These are phyloP conservation scores for Heterohyrax brucei DNA, from an alignment of 2,797 vertebrate genomes.

Conservation along the genomic window DNA sequence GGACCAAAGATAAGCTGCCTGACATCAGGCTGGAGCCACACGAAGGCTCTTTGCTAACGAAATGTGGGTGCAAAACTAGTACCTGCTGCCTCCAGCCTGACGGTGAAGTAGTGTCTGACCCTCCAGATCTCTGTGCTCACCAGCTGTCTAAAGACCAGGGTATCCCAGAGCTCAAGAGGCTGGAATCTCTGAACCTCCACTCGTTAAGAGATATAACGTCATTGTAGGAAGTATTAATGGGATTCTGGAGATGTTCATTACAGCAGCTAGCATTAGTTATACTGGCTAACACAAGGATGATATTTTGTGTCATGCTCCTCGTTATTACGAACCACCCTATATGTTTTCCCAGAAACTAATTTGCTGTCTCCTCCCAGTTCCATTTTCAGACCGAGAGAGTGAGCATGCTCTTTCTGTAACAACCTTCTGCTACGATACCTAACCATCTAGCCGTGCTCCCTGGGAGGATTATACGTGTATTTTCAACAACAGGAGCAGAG, in stretches of 20 bases:
- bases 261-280: rapidly evolving
- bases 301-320: rapidly evolving
- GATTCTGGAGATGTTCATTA: rapidly evolving
- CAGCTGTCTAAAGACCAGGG: too few species aligned
- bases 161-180: neutral
- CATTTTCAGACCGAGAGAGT: neutral
- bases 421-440: neutral
- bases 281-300: rapidly evolving
- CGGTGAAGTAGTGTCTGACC: rapidly evolving
- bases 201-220: rapidly evolving
- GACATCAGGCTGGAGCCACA: rapidly evolving
- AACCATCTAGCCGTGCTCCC: neutral
- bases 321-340: rapidly evolving
- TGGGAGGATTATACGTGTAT: neutral
- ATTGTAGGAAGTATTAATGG: rapidly evolving
- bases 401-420: rapidly evolving
- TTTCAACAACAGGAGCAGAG: neutral
- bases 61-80: rapidly evolving
- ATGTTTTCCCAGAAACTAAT: neutral
- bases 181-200: too few species aligned
- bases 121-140: neutral
- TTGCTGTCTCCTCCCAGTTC: neutral
- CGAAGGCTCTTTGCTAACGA: rapidly evolving
- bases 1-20: too few species aligned
- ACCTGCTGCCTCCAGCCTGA: rapidly evolving